Evolutionary conservation across 1,140 invertebrate genomes (phyloP), one percentile per base, ranked within the genome.

Genomic region (Plectrocnemia conspersa): DNA sequence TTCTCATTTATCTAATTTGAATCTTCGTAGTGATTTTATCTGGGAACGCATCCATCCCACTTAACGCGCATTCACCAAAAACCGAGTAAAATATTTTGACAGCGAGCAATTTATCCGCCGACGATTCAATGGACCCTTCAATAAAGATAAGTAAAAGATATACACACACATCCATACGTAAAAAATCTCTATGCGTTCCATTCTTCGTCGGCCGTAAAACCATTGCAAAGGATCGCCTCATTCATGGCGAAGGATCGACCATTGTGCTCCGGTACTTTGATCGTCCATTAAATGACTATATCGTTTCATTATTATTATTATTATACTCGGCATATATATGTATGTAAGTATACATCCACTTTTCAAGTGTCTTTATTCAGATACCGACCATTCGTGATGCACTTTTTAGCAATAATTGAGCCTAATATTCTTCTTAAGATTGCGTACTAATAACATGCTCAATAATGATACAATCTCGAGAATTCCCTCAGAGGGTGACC

Each of bases 41-140:
- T 15, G 13, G 4, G 18, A 5, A 33, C n/a, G 27, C 22, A 29
- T 25, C 27, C 45, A 18, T 41, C 48, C 23, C 3, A 36, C 47
- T 21, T 15, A 19, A n/a, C 13, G 33, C 33, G 45, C 21, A 22
- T 25, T 38, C 33, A 38, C 22, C 40, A 41, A 21, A n/a, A 15
- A 21, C 38, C 11, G 36, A 40, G 48, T 60, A 60, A 60, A 60
- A 60, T 60, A 60, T 60, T 60, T 60, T 60, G 58, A 60, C 58
- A 60, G 58, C 13, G 33, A 53, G 58, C 42, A 56, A 60, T 60
- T 60, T 52, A 41, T 56, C 21, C 35, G 42, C 23, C 41, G 40
- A 56, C 33, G 35, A 55, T 29, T 56, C 57, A 45, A 41, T 48
- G 27, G 49, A 29, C 35, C 32, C 47, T 40, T 27, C 42, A 25